A percentile compares a stretch with the other conserved stretches of the same genome.
These are phyloP conservation scores for Colistium nudipinnis DNA, from an alignment of 2,113 vertebrate species.

Conservation along the genomic window DNA sequence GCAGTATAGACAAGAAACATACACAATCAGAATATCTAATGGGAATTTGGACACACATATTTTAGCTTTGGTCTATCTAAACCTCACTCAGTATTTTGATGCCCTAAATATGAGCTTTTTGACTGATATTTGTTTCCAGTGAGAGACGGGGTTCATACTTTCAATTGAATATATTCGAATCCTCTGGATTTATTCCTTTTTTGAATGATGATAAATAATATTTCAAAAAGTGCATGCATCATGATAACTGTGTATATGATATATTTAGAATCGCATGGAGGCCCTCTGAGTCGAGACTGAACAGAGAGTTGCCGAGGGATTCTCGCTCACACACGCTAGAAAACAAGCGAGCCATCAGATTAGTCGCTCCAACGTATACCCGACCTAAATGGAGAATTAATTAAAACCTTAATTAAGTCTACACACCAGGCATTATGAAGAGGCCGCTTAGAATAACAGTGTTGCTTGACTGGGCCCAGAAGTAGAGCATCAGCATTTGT, in stretches of 20 bases:
- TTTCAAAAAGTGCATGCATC: not conserved
- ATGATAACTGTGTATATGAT: not conserved
- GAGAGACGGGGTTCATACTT: not conserved
- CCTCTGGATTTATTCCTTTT: not conserved
- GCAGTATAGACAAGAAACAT: not conserved
- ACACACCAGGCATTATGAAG: slow-evolving; percentile 18
- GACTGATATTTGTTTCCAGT: not conserved
- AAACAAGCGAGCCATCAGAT: not conserved
- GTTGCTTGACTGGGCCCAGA: slow-evolving; percentile 28
- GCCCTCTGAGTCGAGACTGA: not conserved
- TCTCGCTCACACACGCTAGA: not conserved
- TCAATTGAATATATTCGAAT: not conserved
- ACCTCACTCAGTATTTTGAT: slow-evolving; percentile 1
- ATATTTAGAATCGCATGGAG: not conserved
- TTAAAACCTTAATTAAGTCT: slow-evolving; percentile 65
- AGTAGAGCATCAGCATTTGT: slow-evolving; percentile 71
- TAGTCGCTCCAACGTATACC: slow-evolving; percentile 39
- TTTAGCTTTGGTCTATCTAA: not conserved
- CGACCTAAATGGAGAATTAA: slow-evolving; percentile 58
- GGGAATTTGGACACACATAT: too few relatives aligned
- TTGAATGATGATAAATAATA: too few relatives aligned
- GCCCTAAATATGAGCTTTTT: not conserved
- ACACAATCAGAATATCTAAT: slow-evolving; percentile 11
- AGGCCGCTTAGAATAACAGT: slow-evolving; percentile 20
- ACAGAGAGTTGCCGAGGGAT: not conserved